Evolutionary conservation across 2,797 vertebrate genomes (phyloP), one percentile per base, ranked within the genome.

Genomic region (Heliangelus exortis): DNA sequence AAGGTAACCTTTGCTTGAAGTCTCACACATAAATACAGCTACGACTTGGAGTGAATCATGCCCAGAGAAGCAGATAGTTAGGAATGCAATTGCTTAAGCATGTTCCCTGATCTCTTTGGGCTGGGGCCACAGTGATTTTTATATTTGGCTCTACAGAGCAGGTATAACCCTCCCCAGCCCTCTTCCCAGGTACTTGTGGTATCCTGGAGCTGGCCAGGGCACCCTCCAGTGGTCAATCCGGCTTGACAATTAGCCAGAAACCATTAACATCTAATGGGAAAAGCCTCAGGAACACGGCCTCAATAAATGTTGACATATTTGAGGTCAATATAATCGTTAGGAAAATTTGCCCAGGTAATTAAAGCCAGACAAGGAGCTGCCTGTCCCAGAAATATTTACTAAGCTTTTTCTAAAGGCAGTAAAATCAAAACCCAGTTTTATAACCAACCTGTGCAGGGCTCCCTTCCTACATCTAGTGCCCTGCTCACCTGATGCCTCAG

Each of bases 301-400:
- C 92, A 95, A 90, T 85, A 93, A 95, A 94, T 15, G 39, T 85
- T 87, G 95, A 92, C 93, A 96, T 96, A 95, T 93, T 96, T 96
- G 96, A 96, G 96, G 96, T 96, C 95, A 85, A 92, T 95, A 87
- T 92, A 96, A 95, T 93, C 89, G 94, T 93, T 85, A 87, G 50
- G 75, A 95, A 96, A 96, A 94, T 93, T 93, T 92, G 78, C 92
- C 72, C 94, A 93, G 92, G 96, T 96, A 96, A 96, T 96, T 96
- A 96, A 95, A 95, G 65, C 95, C 95, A 96, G 93, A 90, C 93
- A 89, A 94, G 93, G 93, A 94, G 87, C 77, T 93, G 96, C 93
- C 89, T 80, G 75, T 80, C 89, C 87, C 84, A 93, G 90, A 66
- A 90, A 80, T 93, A 90, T 89, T 94, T 77, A 96, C 92, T 23